Evolutionary conservation across 2,888 invertebrate genomes (phyloP).

Genomic region (Xylota segnis): DNA sequence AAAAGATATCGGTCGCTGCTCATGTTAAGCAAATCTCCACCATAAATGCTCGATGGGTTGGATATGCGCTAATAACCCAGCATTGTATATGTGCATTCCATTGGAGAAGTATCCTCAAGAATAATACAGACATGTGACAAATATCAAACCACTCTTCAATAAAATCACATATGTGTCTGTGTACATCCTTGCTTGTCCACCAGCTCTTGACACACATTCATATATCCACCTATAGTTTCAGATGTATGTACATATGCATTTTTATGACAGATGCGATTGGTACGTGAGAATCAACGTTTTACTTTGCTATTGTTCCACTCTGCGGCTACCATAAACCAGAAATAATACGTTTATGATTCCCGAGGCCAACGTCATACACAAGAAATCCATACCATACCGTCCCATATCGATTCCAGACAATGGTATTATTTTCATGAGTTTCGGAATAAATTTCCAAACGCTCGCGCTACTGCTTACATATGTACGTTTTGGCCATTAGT

Average conservation of each 20-base stretch:
- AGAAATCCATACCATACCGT: not conserved
- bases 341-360: conserved; percentile 14
- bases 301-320: conserved; percentile 8
- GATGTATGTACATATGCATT: conserved; percentile 22
- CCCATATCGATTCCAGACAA: conserved; percentile 12
- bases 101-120: no score
- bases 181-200: no score
- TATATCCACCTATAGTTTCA: no score
- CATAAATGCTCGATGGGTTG: no score
- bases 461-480: conserved; percentile 32
- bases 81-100: no score
- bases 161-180: no score
- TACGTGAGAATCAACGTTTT: conserved; percentile 34
- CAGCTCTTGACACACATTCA: no score
- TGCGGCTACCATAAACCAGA: conserved; percentile 8
- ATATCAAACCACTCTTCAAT: no score
- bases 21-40: no score
- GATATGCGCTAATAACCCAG: no score
- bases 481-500: conserved; percentile 56
- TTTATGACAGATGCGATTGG: conserved; percentile 39
- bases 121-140: no score
- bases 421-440: conserved; percentile 22
- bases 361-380: not conserved
- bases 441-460: conserved; percentile 36
- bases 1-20: no score